Evolutionary conservation across 92 coral and sea anemone genomes (phyloP).

Genomic region (Micromussa lordhowensis): DNA sequence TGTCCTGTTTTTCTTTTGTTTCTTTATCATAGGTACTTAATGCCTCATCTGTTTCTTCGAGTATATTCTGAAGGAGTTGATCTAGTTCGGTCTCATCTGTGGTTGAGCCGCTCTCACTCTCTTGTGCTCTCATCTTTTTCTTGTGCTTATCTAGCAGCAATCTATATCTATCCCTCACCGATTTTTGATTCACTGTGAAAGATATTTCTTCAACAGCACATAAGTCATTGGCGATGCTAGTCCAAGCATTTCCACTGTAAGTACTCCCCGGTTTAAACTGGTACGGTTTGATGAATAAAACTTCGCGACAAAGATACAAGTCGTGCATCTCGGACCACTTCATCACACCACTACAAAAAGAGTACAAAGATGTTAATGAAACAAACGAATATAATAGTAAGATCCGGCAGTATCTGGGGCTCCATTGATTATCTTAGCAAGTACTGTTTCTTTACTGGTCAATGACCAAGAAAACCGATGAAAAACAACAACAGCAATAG

Average conservation of each 20-base stretch:
- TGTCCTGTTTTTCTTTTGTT: neutral
- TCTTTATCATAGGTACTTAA: slow-evolving; percentile 53
- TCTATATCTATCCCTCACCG: slow-evolving; percentile 63
- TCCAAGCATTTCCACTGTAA: slow-evolving; percentile 67
- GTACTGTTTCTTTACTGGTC: no score
- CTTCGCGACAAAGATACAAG: no score
- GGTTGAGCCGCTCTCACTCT: slow-evolving; percentile 43
- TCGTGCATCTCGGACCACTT: no score
- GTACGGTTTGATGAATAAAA: no score
- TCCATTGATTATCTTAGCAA: no score
- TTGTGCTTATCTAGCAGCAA: slow-evolving; percentile 46
- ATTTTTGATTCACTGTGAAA: slow-evolving; percentile 59
- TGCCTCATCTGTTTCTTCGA: slow-evolving; percentile 58
- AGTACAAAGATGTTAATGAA: no score
- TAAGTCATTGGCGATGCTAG: slow-evolving; percentile 54
- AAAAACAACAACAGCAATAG: no score
- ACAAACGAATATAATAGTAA: no score
- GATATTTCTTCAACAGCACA: slow-evolving; percentile 52
- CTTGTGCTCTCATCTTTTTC: slow-evolving; percentile 56
- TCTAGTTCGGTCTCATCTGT: slow-evolving; percentile 53
- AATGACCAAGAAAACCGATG: no score
- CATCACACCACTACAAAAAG: no score
- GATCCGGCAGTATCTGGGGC: no score
- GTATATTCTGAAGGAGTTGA: slow-evolving; percentile 58
- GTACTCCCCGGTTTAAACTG: no score